These are phyloP conservation scores for Agrenia bidenticulata DNA, from an alignment of 2,888 invertebrate species.

Conservation along the genomic window DNA sequence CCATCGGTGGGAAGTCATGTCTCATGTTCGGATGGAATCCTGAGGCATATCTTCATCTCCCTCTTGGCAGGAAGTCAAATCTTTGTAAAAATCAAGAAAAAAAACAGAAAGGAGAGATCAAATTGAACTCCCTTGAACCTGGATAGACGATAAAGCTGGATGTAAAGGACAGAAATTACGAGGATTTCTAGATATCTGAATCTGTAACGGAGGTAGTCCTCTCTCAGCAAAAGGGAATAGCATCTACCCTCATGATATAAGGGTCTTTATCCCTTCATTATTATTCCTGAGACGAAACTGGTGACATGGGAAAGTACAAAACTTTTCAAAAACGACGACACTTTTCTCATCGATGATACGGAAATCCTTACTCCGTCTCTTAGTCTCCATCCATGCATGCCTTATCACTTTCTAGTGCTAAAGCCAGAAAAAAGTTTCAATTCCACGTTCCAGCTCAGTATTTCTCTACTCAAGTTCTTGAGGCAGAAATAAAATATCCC, in stretches of 20 bases:
- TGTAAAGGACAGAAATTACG: no score
- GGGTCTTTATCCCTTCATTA: slow-evolving; percentile 13
- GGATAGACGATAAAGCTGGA: no score
- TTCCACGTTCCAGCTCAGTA: background rate
- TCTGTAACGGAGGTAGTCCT: no score
- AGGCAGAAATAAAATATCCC: no score
- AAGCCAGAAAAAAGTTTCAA: background rate
- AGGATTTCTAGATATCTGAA: no score
- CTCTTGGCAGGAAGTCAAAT: slow-evolving; percentile 12
- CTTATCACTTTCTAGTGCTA: background rate
- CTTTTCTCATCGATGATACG: slow-evolving; percentile 8
- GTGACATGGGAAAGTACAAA: slow-evolving; percentile 13
- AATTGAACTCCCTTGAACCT: background rate
- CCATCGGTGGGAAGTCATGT: no score
- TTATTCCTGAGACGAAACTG: slow-evolving; percentile 8
- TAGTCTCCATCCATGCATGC: background rate
- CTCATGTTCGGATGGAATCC: background rate
- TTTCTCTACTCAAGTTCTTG: no score
- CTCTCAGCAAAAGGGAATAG: no score
- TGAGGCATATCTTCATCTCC: slow-evolving; percentile 8
- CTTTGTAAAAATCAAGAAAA: slow-evolving; percentile 1
- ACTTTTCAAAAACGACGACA: slow-evolving; percentile 7
- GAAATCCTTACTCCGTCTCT: no score
- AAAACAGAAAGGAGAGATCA: background rate
- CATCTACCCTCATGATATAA: background rate